These are phyloP conservation scores for Nezara viridula DNA, from an alignment of 2,888 invertebrate species.

Conservation along the genomic window DNA sequence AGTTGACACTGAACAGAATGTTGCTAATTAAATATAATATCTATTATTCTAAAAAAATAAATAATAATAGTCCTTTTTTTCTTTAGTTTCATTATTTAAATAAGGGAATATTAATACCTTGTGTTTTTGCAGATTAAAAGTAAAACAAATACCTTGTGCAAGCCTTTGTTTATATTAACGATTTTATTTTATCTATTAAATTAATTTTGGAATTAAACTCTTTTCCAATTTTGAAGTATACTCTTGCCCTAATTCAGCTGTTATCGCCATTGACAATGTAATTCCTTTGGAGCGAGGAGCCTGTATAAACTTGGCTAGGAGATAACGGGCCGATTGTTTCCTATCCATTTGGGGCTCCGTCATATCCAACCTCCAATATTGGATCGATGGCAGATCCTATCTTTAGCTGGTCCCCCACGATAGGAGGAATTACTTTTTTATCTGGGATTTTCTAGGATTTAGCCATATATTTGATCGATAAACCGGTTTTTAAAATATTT, in stretches of 20 bases:
- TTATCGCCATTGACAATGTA: not conserved
- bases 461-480: not conserved
- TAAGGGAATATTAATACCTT: too few species aligned
- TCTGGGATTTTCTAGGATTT: not conserved
- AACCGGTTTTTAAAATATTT: not conserved
- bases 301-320: not conserved
- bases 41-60: too few species aligned
- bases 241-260: not conserved
- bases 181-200: too few species aligned
- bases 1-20: too few species aligned
- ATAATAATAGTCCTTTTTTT: too few species aligned
- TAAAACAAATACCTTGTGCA: too few species aligned
- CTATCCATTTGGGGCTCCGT: not conserved
- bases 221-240: not conserved
- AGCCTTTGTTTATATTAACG: too few species aligned
- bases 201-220: too few species aligned
- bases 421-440: not conserved
- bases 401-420: not conserved
- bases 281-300: not conserved
- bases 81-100: too few species aligned
- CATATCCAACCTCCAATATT: not conserved
- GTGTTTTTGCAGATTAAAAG: too few species aligned
- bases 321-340: not conserved
- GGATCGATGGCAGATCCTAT: constrained; percentile 10
- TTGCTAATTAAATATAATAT: too few species aligned